Evolutionary conservation across 2,113 vertebrate species (phyloP), one percentile per base, ranked within the genome.

Genomic region (Amphiprion ocellaris): DNA sequence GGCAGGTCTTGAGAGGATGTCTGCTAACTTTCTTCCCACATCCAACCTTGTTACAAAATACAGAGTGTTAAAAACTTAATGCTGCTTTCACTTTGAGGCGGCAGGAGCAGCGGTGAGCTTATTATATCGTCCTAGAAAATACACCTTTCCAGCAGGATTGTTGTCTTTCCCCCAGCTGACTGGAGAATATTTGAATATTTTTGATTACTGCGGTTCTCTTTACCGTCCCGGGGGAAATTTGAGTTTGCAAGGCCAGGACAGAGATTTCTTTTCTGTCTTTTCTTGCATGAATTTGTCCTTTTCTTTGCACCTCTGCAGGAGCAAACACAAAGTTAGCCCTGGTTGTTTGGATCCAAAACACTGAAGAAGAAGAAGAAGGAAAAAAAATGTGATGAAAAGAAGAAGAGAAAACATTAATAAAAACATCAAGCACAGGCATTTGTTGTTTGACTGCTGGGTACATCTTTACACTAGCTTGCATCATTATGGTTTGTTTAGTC

Each of bases 401-500:
- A 53, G 82, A 60, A 85, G 83, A 74, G 84, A 90, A 83, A 90
- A 82, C 88, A 92, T 92, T 91, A 90, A 93, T 93, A 91, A 92
- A 91, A 92, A 92, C 91, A 93, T 92, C 89, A 91, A 92, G 88
- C 72, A 17, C 72, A 24, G 60, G 87, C 89, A 78, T 92, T 92
- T 89, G 91, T 92, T 89, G 85, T 90, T 77, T 14, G 86, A 89
- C 87, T 82, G 86, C 88, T 87, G 90, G 79, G 89, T 81, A 78
- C 91, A 81, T 92, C 92, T 92, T 93, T 92, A 84, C 93, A 90
- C 90, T 91, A 89, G 89, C 90, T 93, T 92, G 92, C 91, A 92
- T 93, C 92, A 93, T 92, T 92, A 91, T 62, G 83, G 88, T 92
- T 92, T 93, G 91, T 93, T 93, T 93, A 91, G 90, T 91, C 87